A percentile compares a stretch with the other conserved stretches of the same genome.
Evolutionary conservation across 2,113 vertebrate genomes (phyloP).

Genomic region (Rhynchomys soricoides): DNA sequence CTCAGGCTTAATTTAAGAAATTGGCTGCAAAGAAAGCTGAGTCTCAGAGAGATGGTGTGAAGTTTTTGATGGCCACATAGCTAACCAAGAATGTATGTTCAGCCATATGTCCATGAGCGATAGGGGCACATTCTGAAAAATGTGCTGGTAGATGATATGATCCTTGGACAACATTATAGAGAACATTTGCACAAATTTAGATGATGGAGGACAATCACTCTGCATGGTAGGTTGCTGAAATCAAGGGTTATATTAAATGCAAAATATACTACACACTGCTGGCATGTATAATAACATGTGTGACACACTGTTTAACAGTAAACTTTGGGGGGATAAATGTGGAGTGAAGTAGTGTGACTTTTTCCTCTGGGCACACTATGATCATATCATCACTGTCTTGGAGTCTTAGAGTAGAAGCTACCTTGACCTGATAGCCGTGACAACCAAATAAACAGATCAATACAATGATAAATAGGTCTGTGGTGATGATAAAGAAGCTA

Average conservation of each 20-base stretch:
- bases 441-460: background rate
- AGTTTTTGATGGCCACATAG: background rate
- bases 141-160: background rate
- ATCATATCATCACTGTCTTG: background rate
- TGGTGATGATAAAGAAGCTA: background rate
- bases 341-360: background rate
- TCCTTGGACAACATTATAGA: background rate
- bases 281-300: no score
- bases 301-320: background rate
- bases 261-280: background rate
- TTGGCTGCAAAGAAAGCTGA: background rate
- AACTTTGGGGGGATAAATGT: background rate
- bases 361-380: background rate
- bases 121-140: background rate
- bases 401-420: background rate
- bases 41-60: background rate
- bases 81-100: background rate
- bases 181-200: background rate
- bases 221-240: background rate
- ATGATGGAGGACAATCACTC: background rate
- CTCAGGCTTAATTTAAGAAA: background rate
- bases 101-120: no score
- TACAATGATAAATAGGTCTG: background rate
- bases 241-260: no score
- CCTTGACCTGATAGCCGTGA: background rate